These are phyloP conservation scores for Panurus biarmicus DNA, from an alignment of 2,113 vertebrate species.

Conservation along the genomic window DNA sequence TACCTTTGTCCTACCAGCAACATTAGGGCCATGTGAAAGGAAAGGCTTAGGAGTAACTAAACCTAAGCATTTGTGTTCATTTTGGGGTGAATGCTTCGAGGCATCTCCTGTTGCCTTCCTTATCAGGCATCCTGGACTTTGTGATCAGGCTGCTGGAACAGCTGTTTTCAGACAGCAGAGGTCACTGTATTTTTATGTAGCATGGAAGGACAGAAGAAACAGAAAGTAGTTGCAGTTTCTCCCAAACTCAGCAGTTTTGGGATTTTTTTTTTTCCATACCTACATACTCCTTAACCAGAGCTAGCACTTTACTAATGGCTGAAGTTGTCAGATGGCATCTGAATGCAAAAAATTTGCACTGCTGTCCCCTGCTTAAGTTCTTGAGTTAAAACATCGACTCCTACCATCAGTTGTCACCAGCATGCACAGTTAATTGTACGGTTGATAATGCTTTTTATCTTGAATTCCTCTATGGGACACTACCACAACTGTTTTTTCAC, in stretches of 20 bases:
- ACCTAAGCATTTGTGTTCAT: neutral
- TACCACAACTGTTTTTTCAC: neutral
- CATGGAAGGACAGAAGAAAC: neutral
- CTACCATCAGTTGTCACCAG: neutral
- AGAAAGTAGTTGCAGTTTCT: neutral
- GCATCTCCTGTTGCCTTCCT: neutral
- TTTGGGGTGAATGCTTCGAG: neutral
- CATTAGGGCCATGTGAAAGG: neutral
- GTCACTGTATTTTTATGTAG: neutral
- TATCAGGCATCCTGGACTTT: neutral
- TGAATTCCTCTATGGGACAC: neutral
- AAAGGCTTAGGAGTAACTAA: neutral
- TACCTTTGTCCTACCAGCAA: neutral
- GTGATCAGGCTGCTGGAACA: neutral
- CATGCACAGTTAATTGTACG: neutral
- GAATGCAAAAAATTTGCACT: neutral
- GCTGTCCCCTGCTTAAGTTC: neutral
- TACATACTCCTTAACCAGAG: neutral
- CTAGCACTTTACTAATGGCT: neutral
- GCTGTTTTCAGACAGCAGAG: neutral
- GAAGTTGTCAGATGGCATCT: neutral
- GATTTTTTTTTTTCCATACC: rapidly evolving
- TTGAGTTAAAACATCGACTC: neutral
- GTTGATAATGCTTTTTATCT: neutral
- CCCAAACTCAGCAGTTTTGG: neutral